phyloP scores from a whole-genome alignment of 1,140 invertebrate species.

The Drosophila bocki region DNA sequence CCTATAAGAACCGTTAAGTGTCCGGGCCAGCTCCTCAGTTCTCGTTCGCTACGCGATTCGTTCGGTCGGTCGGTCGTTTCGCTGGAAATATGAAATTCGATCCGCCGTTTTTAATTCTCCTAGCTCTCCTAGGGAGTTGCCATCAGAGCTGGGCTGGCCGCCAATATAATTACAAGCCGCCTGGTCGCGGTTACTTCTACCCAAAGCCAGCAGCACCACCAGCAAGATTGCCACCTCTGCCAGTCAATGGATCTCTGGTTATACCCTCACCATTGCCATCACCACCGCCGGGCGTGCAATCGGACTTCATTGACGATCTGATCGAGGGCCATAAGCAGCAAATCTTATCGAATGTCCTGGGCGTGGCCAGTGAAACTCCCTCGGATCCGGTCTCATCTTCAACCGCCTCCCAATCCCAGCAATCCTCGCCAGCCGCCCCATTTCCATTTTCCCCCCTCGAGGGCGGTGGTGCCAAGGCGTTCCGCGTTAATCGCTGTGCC shows the following conservation, averaged over 20 bases:
- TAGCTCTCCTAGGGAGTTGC: conserved; percentile 30
- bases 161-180: conserved; percentile 36
- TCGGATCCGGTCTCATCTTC: conserved; percentile 21
- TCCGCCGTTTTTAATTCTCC: conserved; percentile 13
- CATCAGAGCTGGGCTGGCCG: conserved; percentile 11
- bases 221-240: conserved; percentile 38
- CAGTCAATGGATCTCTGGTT: conserved; percentile 18
- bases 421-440: neutral
- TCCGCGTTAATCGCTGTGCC: conserved; percentile 77
- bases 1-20: conserved; percentile 71
- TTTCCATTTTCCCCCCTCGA: conserved; percentile 41
- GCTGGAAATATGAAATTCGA: conserved; percentile 55
- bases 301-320: conserved; percentile 81
- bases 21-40: conserved; percentile 47
- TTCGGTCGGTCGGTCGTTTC: conserved; percentile 58
- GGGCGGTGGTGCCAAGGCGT: conserved; percentile 63
- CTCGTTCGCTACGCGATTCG: conserved; percentile 48
- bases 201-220: conserved; percentile 40
- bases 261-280: neutral
- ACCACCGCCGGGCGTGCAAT: conserved; percentile 56
- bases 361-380: conserved; percentile 35
- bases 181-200: conserved; percentile 64
- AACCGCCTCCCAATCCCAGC: neutral
- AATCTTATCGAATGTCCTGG: conserved; percentile 75
- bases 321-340: conserved; percentile 80